phyloP scores from a whole-genome alignment of 92 coral and sea anemone species.

The Ricordea florida region DNA sequence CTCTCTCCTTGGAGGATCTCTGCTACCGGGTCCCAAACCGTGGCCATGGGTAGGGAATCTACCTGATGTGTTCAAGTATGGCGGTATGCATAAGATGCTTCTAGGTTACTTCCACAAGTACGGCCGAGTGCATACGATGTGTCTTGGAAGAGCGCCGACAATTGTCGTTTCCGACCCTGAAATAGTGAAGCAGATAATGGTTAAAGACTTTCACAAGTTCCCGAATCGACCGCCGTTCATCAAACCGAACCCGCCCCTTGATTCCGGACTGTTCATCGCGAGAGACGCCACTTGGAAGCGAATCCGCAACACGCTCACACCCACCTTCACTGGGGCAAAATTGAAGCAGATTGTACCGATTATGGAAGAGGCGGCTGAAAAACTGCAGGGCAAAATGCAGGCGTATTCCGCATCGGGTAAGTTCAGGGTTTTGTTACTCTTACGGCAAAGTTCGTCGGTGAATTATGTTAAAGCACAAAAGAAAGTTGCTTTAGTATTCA shows the following conservation, averaged over 20 bases:
- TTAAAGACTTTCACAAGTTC: conserved; percentile 80
- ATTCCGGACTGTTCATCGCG: conserved; percentile 37
- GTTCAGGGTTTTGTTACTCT: not conserved
- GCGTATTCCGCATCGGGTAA: conserved; percentile 58
- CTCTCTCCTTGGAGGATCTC: conserved; percentile 38
- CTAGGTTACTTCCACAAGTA: conserved; percentile 64
- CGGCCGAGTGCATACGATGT: conserved; percentile 76
- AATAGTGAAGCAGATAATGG: conserved; percentile 66
- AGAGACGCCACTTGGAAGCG: conserved; percentile 70
- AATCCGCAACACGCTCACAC: conserved; percentile 65
- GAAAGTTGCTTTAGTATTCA: too few species aligned
- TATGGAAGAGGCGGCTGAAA: conserved; percentile 38
- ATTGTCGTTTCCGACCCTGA: conserved; percentile 71
- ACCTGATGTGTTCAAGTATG: conserved; percentile 61
- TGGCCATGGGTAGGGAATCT: conserved; percentile 81
- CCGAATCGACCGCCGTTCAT: conserved; percentile 66
- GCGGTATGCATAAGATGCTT: conserved; percentile 74
- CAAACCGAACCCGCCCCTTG: conserved; percentile 56
- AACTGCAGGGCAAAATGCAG: conserved; percentile 50
- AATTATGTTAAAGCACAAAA: too few species aligned
- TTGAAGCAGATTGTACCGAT: conserved; percentile 73
- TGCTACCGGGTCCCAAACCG: conserved; percentile 62
- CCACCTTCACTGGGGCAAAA: conserved; percentile 76
- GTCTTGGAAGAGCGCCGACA: conserved; percentile 51
- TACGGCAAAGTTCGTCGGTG: too few species aligned